phyloP scores from a whole-genome alignment of 2,113 vertebrate genomes.

The Arenaria interpres region DNA sequence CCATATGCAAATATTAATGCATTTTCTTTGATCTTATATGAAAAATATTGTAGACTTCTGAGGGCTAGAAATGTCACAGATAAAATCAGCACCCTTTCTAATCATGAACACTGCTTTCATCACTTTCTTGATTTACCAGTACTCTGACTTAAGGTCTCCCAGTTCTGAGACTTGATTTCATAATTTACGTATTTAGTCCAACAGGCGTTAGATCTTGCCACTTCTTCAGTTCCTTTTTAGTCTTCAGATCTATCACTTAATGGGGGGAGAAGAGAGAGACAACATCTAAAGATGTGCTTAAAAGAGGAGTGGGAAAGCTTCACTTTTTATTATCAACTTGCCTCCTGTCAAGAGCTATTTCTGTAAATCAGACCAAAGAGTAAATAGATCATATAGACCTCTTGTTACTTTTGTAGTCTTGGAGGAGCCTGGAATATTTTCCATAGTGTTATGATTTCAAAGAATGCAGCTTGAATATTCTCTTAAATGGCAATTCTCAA shows the following conservation, averaged over 20 bases:
- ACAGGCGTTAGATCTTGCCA: slow-evolving; percentile 62
- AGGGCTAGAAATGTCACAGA: slow-evolving; percentile 58
- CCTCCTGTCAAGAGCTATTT: slow-evolving; percentile 21
- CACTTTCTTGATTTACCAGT: slow-evolving; percentile 61
- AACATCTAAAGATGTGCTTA: slow-evolving; percentile 32
- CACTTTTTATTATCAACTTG: slow-evolving; percentile 32
- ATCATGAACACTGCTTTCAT: slow-evolving; percentile 55
- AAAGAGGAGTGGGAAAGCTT: slow-evolving; percentile 14
- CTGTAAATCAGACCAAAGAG: slow-evolving; percentile 22
- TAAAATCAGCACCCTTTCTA: slow-evolving; percentile 57
- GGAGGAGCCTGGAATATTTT: background rate
- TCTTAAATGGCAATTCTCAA: background rate
- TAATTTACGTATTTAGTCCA: slow-evolving; percentile 68
- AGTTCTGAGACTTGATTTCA: slow-evolving; percentile 66
- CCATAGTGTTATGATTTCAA: background rate
- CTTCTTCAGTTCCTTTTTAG: slow-evolving; percentile 47
- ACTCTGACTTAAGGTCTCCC: slow-evolving; percentile 62
- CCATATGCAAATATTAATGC: slow-evolving; percentile 56
- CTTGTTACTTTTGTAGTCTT: background rate
- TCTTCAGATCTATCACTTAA: slow-evolving; percentile 46
- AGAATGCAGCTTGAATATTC: background rate
- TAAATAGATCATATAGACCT: slow-evolving; percentile 28
- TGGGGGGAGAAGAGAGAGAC: slow-evolving; percentile 5
- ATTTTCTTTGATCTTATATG: slow-evolving; percentile 61
- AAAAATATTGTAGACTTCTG: slow-evolving; percentile 61